Base-by-base conservation (phyloP, 2,113 vertebrate species). In the Fukomys damarensis region DNA sequence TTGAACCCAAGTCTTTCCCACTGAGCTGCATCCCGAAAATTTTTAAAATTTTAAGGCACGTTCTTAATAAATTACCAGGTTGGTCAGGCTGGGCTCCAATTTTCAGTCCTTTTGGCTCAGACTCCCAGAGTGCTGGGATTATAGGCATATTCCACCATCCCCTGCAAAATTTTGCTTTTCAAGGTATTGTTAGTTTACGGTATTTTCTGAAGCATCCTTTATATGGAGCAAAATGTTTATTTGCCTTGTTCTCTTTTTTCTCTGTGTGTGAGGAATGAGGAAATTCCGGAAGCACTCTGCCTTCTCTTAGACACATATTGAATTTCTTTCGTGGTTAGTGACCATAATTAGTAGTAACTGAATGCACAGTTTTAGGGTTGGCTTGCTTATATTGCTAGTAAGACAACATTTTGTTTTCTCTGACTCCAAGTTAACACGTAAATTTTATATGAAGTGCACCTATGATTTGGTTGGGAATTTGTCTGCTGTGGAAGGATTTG, bases 141-240 rank as follows among this genome's bases (percentile, higher is more conserved):
- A 32, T 28, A 49, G 28, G 7, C 26, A 77, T 77, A 46, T 52
- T 52, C 30, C 30, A 35, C 8, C 30, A 28, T 20, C 58, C 68
- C 82, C 83, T 87, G 74, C 49, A 65, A 68, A 65, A 77, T 59
- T 95, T 70, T 56, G 32, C 72, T 41, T 88, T 86, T 68, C 58
- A 61, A 96, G 88, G 30, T 17, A 13, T 61, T 94, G 87, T 63
- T 30, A 70, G 30, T 81, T 93, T 81, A 74, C 35, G 54, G 11
- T 46, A 26, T 93, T 96, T 95, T 68, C 28, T 92, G 49, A 61
- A 79, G 22, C 24, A 80, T 76, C 20, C 30, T 49, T 94, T 93
- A 70, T 3, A 74, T 5, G 24, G 19, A 61, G 28, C 41, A 70
- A 74, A 93, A 19, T 77, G 35, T 82, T 94, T 89, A 58, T 87